Base-by-base conservation (phyloP, 2,797 vertebrate genomes). In the Scleropages formosus region DNA sequence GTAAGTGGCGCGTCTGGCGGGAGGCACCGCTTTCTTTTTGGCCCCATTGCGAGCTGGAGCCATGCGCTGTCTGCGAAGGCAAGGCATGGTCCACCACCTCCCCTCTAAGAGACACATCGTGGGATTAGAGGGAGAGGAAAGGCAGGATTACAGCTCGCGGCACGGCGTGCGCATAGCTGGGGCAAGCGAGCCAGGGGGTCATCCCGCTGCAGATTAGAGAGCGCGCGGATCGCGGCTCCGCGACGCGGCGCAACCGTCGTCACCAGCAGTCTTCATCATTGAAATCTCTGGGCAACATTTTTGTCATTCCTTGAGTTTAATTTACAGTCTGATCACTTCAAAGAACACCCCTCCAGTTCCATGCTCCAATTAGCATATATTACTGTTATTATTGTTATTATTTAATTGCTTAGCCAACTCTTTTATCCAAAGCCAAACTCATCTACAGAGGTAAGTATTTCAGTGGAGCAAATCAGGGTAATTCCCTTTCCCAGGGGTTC, bases 141-240 rank as follows among this genome's bases (percentile, higher is more conserved):
- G 49, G 72, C 61, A 76, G 68, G 59, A 71, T 76, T 71, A 71
- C 22, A 59, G n/a, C 31, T 76, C 51, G 56, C 61, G 53, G 13
- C 44, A 49, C 67, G 59, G 44, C 46, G 16, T 13, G 31, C 24
- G 26, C 8, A 8, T 27, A 69, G 49, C 46, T 31, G 22, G 58
- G 61, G 75, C 39, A 46, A 9, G 15, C 9, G 20, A 49, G 56
- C 13, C 18, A 58, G 31, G 56, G 67, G 64, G 18, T 69, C 64
- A 68, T 67, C 53, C 22, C 58, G 47, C 20, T 51, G 53, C 61
- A 68, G n/a, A 69, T 26, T 68, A 60, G 26, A 66, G 61, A 59
- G 46, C 47, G 12, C 20, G 1, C n/a, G 12, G 63, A 16, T 24
- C 51, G 24, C 4, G 53, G 16, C 58, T 24, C 0, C 18, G 56